Percentiles rank a stretch among this genome's conserved stretches.
Evolutionary conservation across 2,797 vertebrate species (phyloP).

Genomic region (Megaceryle alcyon): DNA sequence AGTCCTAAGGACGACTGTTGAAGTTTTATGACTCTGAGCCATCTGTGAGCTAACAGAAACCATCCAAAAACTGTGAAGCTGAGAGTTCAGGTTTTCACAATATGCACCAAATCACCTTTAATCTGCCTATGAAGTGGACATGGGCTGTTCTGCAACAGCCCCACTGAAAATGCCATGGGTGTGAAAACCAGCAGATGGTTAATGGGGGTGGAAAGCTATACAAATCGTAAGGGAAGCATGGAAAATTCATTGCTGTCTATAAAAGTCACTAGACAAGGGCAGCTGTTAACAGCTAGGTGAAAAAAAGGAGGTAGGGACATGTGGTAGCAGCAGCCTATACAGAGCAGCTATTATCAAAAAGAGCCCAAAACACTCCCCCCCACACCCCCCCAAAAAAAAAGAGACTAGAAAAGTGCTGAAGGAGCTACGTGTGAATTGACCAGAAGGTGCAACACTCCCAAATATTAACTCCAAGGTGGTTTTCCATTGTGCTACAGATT

Average conservation of each 20-base stretch:
- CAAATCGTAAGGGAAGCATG: background rate
- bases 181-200: slow-evolving; percentile 56
- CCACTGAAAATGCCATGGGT: background rate
- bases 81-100: slow-evolving; percentile 20
- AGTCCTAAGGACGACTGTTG: slow-evolving; percentile 20
- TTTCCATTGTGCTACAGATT: background rate
- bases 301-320: background rate
- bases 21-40: slow-evolving; percentile 33
- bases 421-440: background rate
- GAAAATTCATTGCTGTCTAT: slow-evolving; percentile 33
- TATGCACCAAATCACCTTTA: background rate
- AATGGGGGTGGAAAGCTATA: slow-evolving; percentile 12
- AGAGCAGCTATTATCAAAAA: background rate
- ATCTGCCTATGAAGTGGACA: background rate
- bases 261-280: background rate
- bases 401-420: background rate
- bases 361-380: too few species aligned
- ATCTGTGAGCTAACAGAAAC: slow-evolving; percentile 32
- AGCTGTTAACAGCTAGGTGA: background rate
- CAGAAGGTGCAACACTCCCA: background rate
- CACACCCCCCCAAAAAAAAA: too few species aligned
- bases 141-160: background rate
- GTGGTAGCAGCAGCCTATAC: background rate
- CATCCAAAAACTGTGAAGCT: background rate
- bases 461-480: background rate